phyloP scores from a whole-genome alignment of 2,113 vertebrate genomes.

The Ailurus styani region DNA sequence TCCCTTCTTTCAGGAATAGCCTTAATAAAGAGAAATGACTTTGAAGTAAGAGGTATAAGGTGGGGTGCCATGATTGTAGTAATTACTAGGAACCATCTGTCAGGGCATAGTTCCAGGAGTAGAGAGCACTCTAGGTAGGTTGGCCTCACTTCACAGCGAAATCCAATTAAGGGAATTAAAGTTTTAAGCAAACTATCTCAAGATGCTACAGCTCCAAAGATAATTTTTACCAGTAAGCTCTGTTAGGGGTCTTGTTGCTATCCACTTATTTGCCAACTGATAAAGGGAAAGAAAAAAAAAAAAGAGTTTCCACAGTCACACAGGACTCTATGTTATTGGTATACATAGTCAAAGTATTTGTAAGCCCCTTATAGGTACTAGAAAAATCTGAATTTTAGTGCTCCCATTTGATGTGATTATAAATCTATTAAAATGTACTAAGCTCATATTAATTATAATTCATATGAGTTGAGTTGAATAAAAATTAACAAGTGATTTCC shows the following conservation, averaged over 20 bases:
- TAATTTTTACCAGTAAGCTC: not conserved
- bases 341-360: not conserved
- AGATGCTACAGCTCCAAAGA: not conserved
- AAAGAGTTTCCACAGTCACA: not conserved
- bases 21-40: not conserved
- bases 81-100: not conserved
- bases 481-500: not conserved
- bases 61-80: not conserved
- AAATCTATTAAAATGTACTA: not conserved
- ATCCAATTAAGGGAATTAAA: not conserved
- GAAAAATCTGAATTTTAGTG: not conserved
- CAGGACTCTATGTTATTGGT: not conserved
- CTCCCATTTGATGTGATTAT: not conserved
- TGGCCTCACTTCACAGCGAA: not conserved
- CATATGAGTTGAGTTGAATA: not conserved
- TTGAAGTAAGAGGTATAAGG: not conserved
- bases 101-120: not conserved
- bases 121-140: not conserved
- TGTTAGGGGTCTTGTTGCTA: not conserved
- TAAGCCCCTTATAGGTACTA: not conserved
- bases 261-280: not conserved
- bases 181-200: not conserved
- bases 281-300: not conserved
- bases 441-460: not conserved
- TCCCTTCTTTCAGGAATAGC: not conserved